These are phyloP conservation scores for Nyctalus aviator DNA, from an alignment of 2,797 vertebrate genomes.

Conservation along the genomic window DNA sequence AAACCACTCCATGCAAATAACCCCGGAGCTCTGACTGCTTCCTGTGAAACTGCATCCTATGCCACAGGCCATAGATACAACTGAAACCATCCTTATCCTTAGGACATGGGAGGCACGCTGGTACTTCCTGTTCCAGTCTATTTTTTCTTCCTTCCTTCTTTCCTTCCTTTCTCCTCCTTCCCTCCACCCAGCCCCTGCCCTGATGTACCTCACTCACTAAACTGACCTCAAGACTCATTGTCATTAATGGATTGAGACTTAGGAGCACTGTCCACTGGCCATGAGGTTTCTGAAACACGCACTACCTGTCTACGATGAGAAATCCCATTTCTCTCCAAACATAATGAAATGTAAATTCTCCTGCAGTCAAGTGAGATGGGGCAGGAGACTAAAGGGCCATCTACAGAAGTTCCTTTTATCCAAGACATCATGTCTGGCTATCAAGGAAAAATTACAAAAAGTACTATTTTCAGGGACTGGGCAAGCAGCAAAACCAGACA, in stretches of 20 bases:
- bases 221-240: background rate
- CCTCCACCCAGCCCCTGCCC: no score
- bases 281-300: background rate
- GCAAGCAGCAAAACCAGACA: background rate
- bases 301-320: background rate
- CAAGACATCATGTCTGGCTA: background rate
- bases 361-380: background rate
- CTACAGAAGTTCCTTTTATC: background rate
- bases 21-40: background rate
- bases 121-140: background rate
- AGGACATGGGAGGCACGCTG: background rate
- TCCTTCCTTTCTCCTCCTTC: background rate
- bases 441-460: background rate
- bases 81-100: background rate
- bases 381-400: background rate
- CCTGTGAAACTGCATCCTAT: background rate
- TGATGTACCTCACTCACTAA: background rate
- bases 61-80: background rate
- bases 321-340: background rate
- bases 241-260: background rate
- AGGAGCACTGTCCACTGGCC: background rate
- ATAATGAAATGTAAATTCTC: background rate
- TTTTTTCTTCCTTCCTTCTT: background rate
- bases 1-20: background rate
- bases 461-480: background rate